Evolutionary conservation across 2,113 vertebrate species (phyloP), one percentile per base, ranked within the genome.

Genomic region (Chunga burmeisteri): DNA sequence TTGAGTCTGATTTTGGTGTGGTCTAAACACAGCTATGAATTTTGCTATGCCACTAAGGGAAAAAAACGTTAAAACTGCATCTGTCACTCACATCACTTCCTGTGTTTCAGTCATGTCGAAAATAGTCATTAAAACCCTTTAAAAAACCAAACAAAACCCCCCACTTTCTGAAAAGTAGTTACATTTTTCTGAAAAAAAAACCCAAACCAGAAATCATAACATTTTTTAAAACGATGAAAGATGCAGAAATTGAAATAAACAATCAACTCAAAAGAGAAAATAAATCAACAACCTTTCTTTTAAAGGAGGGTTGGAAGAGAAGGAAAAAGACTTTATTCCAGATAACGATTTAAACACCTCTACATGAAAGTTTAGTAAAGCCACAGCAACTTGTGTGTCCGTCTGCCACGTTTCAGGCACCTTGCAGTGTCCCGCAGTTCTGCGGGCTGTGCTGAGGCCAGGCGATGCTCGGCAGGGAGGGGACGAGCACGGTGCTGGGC

Each of bases 351-450:
- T 20, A 50, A 59, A 29, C 52, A 49, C 5, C 27, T 30, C 23
- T 16, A n/a, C 18, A 29, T 0, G 1, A 3, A 42, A 30, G 19
- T 29, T 61, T 71, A 22, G 8, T 11, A 17, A 22, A 22, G 46
- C 6, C 19, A n/a, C 46, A 49, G 44, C 66, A 25, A 20, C 27
- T 19, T 5, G 1, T 6, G 63, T 2, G 1, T 32, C 49, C 23
- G 1, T 16, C 22, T 26, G 17, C 26, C 7, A 2, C 9, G 6
- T 34, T 13, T 49, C 2, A 1, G 46, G 16, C 9, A 5, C n/a
- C 56, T 10, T 2, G 13, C 3, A 4, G n/a, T 11, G 18, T 21
- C 13, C 40, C 2, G 6, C 53, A 21, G 53, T 53, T 11, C 32
- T 4, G 22, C 5, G 16, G 66, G 66, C 32, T 26, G 11, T 6